Conservation (phyloP, 1,140 invertebrate genomes). For the Drosophila littoralis region DNA sequence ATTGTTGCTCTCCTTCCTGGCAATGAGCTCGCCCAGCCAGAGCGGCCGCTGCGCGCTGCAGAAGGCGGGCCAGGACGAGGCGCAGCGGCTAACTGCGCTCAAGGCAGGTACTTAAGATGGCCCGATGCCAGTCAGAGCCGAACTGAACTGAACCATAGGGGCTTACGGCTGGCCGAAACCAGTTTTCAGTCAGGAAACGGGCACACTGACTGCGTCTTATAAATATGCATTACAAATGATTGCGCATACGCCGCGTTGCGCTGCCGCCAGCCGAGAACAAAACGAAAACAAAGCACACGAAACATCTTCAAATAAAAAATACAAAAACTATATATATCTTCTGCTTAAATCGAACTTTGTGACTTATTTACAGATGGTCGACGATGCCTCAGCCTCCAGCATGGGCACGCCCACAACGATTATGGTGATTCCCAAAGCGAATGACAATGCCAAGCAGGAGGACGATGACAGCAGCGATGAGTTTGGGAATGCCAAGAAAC, state of each 20-base stretch:
- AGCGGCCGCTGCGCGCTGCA: conserved; percentile 9
- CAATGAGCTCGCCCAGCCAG: conserved; percentile 42
- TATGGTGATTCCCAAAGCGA: conserved; percentile 11
- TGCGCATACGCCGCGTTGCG: conserved; percentile 20
- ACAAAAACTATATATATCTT: background rate
- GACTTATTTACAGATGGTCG: conserved; percentile 46
- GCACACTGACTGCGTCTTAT: background rate
- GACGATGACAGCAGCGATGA: conserved; percentile 71
- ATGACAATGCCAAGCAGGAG: conserved; percentile 26
- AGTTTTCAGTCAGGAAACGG: conserved; percentile 30
- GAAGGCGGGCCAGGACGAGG: conserved; percentile 13
- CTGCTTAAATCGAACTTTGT: background rate
- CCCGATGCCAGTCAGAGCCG: background rate
- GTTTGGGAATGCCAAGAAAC: conserved; percentile 62
- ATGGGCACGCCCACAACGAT: conserved; percentile 46
- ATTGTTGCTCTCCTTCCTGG: background rate
- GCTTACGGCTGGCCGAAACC: conserved; percentile 16
- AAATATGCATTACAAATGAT: conserved; percentile 5
- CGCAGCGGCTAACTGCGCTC: conserved; percentile 32
- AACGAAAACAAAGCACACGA: conserved; percentile 1
- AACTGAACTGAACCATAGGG: conserved; percentile 17
- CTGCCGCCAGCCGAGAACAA: background rate
- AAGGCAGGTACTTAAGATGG: conserved; percentile 64
- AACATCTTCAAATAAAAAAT: background rate
- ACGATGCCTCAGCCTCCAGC: conserved; percentile 57